phyloP scores from a whole-genome alignment of 2,888 invertebrate genomes.

The Neocrepidodera transversa region DNA sequence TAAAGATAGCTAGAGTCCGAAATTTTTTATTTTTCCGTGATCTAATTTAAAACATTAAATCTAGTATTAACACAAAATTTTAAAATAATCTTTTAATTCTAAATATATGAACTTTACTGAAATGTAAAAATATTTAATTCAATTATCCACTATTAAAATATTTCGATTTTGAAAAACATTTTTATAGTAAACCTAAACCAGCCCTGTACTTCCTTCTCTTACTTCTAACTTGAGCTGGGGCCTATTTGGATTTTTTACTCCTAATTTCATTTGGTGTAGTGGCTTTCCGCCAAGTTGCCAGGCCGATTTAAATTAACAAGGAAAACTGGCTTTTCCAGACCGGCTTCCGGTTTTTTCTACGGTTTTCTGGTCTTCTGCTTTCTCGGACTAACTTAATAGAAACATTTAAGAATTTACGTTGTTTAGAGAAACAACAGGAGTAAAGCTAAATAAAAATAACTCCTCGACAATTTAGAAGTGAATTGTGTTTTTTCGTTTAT shows the following conservation, averaged over 20 bases:
- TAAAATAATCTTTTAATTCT: too few species aligned
- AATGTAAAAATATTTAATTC: too few species aligned
- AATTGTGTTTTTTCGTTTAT: background rate
- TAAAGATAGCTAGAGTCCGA: too few species aligned
- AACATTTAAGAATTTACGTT: constrained; percentile 9
- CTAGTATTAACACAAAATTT: too few species aligned
- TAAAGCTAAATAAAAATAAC: background rate
- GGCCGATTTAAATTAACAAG: constrained; percentile 16
- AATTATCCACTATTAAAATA: too few species aligned
- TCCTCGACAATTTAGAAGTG: background rate
- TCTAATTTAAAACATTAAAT: too few species aligned
- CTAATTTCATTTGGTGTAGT: constrained; percentile 28
- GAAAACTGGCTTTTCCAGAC: constrained; percentile 19
- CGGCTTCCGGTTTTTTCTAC: background rate
- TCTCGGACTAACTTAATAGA: constrained; percentile 2
- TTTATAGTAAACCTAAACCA: too few species aligned
- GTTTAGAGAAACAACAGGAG: constrained; percentile 1
- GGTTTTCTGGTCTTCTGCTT: background rate
- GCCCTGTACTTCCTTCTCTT: background rate
- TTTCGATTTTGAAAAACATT: too few species aligned
- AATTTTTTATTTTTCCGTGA: too few species aligned
- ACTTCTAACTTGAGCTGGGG: constrained; percentile 3
- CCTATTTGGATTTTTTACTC: constrained; percentile 31
- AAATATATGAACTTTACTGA: too few species aligned
- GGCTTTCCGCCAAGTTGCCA: constrained; percentile 19